Evolutionary conservation across 2,797 vertebrate genomes (phyloP).

Genomic region (Dendrocincla tyrannina): DNA sequence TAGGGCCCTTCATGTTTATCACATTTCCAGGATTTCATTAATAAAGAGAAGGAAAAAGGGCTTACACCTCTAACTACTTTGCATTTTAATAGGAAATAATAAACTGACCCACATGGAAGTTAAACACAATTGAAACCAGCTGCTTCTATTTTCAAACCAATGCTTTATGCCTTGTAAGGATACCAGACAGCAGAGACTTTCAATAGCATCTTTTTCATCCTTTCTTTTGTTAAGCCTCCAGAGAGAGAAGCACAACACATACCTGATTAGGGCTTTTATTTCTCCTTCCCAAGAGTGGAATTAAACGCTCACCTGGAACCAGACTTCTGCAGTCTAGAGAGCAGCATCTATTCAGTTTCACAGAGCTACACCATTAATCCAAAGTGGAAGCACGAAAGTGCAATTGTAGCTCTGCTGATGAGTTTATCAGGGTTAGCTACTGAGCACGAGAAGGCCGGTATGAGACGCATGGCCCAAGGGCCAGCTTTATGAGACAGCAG

Average conservation of each 20-base stretch:
- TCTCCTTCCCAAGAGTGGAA: not conserved
- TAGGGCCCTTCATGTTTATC: not conserved
- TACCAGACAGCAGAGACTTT: not conserved
- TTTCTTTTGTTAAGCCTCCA: not conserved
- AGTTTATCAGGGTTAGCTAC: constrained; percentile 34
- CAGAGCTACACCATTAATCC: constrained; percentile 15
- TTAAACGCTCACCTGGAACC: constrained; percentile 14
- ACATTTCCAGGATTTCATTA: not conserved
- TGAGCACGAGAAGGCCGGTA: not conserved
- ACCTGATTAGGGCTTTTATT: not conserved
- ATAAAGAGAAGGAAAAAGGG: not conserved
- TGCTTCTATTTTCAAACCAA: constrained; percentile 42
- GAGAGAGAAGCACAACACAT: not conserved
- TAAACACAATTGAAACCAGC: not conserved
- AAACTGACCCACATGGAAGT: not conserved
- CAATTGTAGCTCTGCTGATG: constrained; percentile 27
- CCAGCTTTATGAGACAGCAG: constrained; percentile 23
- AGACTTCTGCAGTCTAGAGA: not conserved
- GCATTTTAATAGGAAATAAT: not conserved
- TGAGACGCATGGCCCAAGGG: constrained; percentile 43
- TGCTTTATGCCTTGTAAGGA: not conserved
- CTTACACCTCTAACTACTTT: not conserved
- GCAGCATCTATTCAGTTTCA: not conserved
- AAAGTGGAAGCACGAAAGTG: not conserved
- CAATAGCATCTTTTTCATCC: not conserved